Evolutionary conservation across 1,140 invertebrate species (phyloP), one percentile per base, ranked within the genome.

Genomic region (Eumeta japonica): DNA sequence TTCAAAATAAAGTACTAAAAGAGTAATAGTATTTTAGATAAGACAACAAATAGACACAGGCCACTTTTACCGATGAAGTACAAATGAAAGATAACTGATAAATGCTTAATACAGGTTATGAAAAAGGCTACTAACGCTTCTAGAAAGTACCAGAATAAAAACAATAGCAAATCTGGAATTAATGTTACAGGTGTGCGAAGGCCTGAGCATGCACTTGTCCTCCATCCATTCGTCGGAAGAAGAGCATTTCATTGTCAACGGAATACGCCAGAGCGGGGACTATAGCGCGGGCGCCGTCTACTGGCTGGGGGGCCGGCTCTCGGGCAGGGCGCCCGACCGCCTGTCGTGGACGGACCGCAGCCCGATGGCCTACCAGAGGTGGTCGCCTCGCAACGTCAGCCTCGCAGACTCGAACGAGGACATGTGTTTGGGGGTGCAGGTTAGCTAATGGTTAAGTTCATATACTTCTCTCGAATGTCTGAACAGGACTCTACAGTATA

Each of bases 281-380:
- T 87, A 85, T 62, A 80, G 79, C 49, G 82, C 83, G 28, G 83
- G 80, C 19, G 72, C 81, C 0, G 68, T 85, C 14, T 87, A 86
- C 64, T 88, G 86, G 86, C 67, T 86, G 64, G 44, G 82, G 41
- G 81, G 72, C 3, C 68, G 60, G 39, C 46, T 75, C 9, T 60
- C 62, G 12, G 52, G 57, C 10, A 59, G 59, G 11, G 51, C 61
- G 33, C 54, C 63, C 29, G 75, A 78, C 53, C 57, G 73, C 35
- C 48, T 68, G 4, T 51, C 33, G 35, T 87, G 85, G 84, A 63
- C 76, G 3, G 83, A 86, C 57, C 79, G 78, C 10, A 78, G 66
- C 29, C 57, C 58, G 16, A 71, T 82, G 50, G 74, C 64, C 3
- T 86, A 81, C 49, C 73, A 79, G 30, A 76, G 73, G 1, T 84